Evolutionary conservation across 2,797 vertebrate species (phyloP).

Genomic region (Botia kubotai): DNA sequence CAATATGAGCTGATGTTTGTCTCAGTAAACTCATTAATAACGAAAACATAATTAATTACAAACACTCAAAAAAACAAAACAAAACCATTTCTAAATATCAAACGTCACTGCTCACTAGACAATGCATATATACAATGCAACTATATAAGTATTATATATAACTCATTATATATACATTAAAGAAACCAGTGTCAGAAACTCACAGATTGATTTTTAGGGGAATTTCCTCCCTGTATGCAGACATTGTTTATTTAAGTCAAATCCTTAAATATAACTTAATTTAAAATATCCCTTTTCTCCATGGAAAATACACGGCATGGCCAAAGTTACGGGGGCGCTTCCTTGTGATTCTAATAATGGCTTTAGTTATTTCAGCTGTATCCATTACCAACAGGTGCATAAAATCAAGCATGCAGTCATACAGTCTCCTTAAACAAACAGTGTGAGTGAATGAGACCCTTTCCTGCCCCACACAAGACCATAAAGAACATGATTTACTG

Average conservation of each 20-base stretch:
- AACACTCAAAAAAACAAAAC: too few relatives aligned
- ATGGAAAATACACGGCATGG: not conserved
- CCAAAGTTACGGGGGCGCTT: not conserved
- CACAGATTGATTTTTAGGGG: too few relatives aligned
- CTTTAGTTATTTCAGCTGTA: not conserved
- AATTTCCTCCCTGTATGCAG: too few relatives aligned
- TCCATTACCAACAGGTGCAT: conserved; percentile 2
- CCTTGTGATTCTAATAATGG: not conserved
- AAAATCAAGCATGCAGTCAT: not conserved
- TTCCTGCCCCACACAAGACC: not conserved
- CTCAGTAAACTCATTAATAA: not conserved
- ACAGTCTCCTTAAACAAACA: not conserved
- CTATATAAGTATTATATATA: too few relatives aligned
- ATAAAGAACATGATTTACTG: not conserved
- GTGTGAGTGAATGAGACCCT: not conserved
- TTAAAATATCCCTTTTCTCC: not conserved
- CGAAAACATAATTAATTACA: not conserved
- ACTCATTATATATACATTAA: too few relatives aligned
- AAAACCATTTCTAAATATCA: too few relatives aligned
- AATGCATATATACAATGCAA: too few relatives aligned
- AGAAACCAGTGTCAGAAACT: too few relatives aligned
- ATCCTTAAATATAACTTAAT: too few relatives aligned
- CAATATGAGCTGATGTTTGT: not conserved
- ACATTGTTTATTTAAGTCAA: too few relatives aligned
- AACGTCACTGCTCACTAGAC: too few relatives aligned